These are phyloP conservation scores for Lamproptera curius DNA, from an alignment of 2,888 invertebrate species.

Conservation along the genomic window DNA sequence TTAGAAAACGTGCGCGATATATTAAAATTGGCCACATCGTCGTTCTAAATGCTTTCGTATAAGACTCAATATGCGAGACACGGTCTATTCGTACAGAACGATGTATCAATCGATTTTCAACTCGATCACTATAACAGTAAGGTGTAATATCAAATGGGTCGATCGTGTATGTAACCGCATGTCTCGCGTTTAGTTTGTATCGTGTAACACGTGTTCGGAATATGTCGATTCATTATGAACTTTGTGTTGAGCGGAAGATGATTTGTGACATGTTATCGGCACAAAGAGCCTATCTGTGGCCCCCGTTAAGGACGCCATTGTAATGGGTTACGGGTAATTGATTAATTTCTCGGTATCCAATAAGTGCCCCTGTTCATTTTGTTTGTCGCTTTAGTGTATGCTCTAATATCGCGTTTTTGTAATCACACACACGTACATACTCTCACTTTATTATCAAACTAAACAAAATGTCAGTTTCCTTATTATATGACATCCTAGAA, in stretches of 20 bases:
- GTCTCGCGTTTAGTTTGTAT: constrained; percentile 37
- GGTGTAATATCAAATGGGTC: constrained; percentile 26
- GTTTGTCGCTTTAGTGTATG: background rate
- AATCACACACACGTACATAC: constrained; percentile 33
- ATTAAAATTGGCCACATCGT: constrained; percentile 26
- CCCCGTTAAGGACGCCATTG: constrained; percentile 65
- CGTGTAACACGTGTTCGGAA: constrained; percentile 67
- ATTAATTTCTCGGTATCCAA: constrained; percentile 55
- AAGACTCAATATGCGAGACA: constrained; percentile 34
- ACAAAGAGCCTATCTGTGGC: constrained; percentile 67
- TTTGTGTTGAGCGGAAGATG: constrained; percentile 68
- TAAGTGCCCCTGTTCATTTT: constrained; percentile 16
- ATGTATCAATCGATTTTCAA: constrained; percentile 23
- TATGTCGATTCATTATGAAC: constrained; percentile 77
- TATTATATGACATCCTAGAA: no score
- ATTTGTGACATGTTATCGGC: constrained; percentile 75
- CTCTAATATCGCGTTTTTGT: background rate
- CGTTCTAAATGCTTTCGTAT: constrained; percentile 28
- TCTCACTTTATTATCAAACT: constrained; percentile 47
- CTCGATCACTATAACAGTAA: constrained; percentile 25
- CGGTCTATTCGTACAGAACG: constrained; percentile 10
- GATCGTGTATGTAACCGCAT: constrained; percentile 30
- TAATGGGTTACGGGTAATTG: constrained; percentile 65
- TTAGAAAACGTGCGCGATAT: constrained; percentile 33
- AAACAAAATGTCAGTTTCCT: no score